Evolutionary conservation across 2,888 invertebrate genomes (phyloP), one percentile per base, ranked within the genome.

Genomic region (Proisotoma minuta): DNA sequence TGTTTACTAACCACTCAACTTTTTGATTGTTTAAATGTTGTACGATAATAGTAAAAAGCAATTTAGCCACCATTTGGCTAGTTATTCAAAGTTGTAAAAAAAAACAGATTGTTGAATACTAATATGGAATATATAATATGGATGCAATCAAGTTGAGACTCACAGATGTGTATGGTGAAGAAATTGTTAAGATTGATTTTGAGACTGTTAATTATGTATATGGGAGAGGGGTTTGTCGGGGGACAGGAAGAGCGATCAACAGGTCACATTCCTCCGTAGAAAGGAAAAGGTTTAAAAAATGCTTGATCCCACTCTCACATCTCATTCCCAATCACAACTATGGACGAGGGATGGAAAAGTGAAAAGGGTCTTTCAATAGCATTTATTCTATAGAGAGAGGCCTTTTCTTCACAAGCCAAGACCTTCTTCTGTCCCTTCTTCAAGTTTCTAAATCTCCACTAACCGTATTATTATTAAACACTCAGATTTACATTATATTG

Each of bases 261-360:
- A 49, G 49, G 49, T 49, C 20, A 51, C 51, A 51, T 51, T 51
- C 51, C 51, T 26, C 51, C 24, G 27, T 51, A 27, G 51, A 51
- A 51, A 51, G 51, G 51, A 51, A 51, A 51, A 51, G 51, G 51
- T 27, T 43, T 18, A 43, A 43, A 43, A 43, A 12, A n/a, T 43
- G 43, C 43, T 43, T 43, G 18, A 43, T 43, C 43, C 18, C 34
- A 34, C 23, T 15, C 49, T 49, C 47, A 27, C 51, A 51, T 51
- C 43, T 43, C 18, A n/a, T 43, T 43, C 43, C 20, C 43, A 43
- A 43, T 34, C 34, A 34, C 34, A 34, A n/a, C 18, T 20, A n/a
- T 4, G 34, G 15, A 34, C 26, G 29, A 52, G 52, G 4, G 12
- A 22, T 52, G 27, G n/a, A 29, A 29, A 54, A 54, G 53, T 54